Evolutionary conservation across 2,888 invertebrate species (phyloP), one percentile per base, ranked within the genome.

Genomic region (Drosophila melanosoma): DNA sequence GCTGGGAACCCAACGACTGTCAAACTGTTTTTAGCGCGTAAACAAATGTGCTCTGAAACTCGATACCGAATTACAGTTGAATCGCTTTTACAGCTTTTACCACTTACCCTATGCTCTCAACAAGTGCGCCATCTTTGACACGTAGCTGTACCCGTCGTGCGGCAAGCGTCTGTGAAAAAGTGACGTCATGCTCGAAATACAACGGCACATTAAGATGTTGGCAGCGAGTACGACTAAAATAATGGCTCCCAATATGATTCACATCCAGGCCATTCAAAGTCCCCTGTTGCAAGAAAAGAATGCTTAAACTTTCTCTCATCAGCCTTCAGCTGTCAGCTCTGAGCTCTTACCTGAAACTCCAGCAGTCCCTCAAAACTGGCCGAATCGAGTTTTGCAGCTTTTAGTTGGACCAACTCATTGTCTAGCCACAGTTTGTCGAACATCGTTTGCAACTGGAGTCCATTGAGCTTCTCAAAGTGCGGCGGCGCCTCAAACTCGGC

Each of bases 171-270:
- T 77, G 77, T 63, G 63, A 64, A 74, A 94, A 93, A 64, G 91
- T 81, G 48, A 93, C 90, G 51, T 90, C 90, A 74, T 92, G 92
- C 8, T 92, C 77, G 75, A 95, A 94, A 42, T 91, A 81, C 70
- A 94, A 91, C 54, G 91, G 89, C 12, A 93, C 92, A 7, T 87
- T 80, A 38, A 95, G 91, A 20, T 87, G 91, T 92, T 95, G 95
- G 33, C 93, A 83, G 63, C 91, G 92, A 6, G 94, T 92, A 82
- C 93, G 94, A 81, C 94, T 94, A 54, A 95, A 93, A 73, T 95
- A 94, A 82, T 94, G 94, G 20, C 93, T 82, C 23, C 92, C 90
- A 49, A 95, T 81, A 78, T 93, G 91, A 10, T 92, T 88, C 58
- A 95, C 82, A 76, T 94, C 90, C 15, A 94, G 91, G 33, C 93